Base-by-base conservation (phyloP, 2,113 vertebrate species). In the Hyla sarda region DNA sequence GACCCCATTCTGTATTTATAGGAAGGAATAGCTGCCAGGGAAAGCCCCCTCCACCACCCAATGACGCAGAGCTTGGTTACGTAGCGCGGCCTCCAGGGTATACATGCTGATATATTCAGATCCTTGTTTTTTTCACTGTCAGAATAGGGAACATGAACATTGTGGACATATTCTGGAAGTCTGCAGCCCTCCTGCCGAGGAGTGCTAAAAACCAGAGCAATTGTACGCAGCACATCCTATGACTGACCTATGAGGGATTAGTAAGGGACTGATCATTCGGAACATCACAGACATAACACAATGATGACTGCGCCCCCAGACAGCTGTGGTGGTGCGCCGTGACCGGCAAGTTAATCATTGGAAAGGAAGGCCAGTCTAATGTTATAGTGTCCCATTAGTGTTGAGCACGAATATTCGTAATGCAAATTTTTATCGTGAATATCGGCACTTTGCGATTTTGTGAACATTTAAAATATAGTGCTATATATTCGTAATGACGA, bases 1-100 rank as follows among this genome's bases (percentile, higher is more conserved):
- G 76, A 78, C 83, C 83, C 83, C 83, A 85, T 80, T 80, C 62
- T 80, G 75, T 86, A 86, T 86, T 80, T 80, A 77, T 80, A 86
- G 84, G 75, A 45, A 23, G 50, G 1, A 41, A 25, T 71, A 32
- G 62, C n/a, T 37, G 62, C 25, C 25, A 50, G 47, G 62, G 8
- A 32, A 17, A 17, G 9, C 37, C 34, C 2, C 62, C 30, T 47
- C n/a, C n/a, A n/a, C 41, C 21, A 12, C 23, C 16, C 28, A 32
- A 19, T 85, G 83, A 85, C 45, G 58, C 60, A 78, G 25, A 30
- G 73, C 32, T 32, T 23, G 34, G 56, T 30, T 50, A 54, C 58
- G 34, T 5, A 23, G 56, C 21, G 16, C n/a, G 30, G 19, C 60
- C 60, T 34, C 50, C 41, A 13, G 80, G 32, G 1, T 25, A 21